Conservation (phyloP, 1,140 invertebrate genomes). For the Leptinotarsa defecta region DNA sequence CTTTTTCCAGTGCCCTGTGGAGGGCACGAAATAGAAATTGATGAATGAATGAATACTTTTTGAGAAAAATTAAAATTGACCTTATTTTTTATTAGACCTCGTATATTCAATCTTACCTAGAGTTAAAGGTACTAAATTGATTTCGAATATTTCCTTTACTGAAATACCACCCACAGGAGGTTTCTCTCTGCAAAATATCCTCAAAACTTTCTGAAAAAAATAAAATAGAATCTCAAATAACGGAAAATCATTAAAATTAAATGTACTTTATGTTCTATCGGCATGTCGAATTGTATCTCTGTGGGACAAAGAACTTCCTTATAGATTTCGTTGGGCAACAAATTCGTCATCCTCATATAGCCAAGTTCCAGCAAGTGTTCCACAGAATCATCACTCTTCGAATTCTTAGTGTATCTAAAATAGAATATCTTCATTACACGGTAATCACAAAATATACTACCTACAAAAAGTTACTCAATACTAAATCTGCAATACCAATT, state of each 20-base stretch:
- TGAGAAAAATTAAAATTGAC: too few relatives aligned
- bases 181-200: conserved; percentile 88
- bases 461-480: conserved; percentile 93
- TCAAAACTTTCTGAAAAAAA: conserved; percentile 70
- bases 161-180: conserved; percentile 95
- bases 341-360: conserved; percentile 92
- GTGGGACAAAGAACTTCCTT: conserved; percentile 89
- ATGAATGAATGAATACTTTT: too few relatives aligned
- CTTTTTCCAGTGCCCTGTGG: too few relatives aligned
- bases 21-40: too few relatives aligned
- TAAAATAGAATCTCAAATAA: background rate
- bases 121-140: conserved; percentile 91
- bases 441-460: conserved; percentile 46
- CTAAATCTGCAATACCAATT: conserved; percentile 93
- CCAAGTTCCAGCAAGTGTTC: conserved; percentile 97
- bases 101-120: conserved; percentile 65
- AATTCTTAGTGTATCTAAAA: conserved; percentile 89
- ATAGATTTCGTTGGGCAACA: conserved; percentile 93
- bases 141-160: conserved; percentile 98
- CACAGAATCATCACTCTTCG: conserved; percentile 94
- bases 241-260: background rate
- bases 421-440: background rate
- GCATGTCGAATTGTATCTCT: conserved; percentile 86
- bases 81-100: too few relatives aligned
- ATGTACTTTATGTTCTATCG: conserved; percentile 76